Percentiles rank a stretch among this genome's conserved stretches.
Conservation (phyloP, 1,140 invertebrate genomes). For the Helicoverpa zea region DNA sequence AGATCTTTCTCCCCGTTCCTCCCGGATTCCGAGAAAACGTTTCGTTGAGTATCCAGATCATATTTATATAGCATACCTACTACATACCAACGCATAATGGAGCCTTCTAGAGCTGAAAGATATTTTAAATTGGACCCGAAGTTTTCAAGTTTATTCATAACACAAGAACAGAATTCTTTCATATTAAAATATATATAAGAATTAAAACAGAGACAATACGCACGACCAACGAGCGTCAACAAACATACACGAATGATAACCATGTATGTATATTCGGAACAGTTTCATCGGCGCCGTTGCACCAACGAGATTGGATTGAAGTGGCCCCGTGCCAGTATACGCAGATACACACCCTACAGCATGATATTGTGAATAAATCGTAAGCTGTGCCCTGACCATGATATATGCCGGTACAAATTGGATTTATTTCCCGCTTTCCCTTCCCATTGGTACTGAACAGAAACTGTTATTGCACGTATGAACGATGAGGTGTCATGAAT, state of each 20-base stretch:
- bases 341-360: slow-evolving; percentile 50
- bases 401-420: slow-evolving; percentile 84
- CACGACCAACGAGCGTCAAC: slow-evolving; percentile 17
- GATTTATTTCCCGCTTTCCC: slow-evolving; percentile 82
- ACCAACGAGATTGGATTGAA: slow-evolving; percentile 61
- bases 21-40: no score
- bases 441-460: slow-evolving; percentile 77
- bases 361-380: slow-evolving; percentile 79
- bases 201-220: neutral
- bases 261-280: slow-evolving; percentile 34
- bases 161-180: no score
- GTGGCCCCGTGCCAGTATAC: slow-evolving; percentile 56
- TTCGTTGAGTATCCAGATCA: no score
- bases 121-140: no score
- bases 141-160: no score
- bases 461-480: slow-evolving; percentile 84
- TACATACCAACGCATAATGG: no score
- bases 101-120: no score
- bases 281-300: slow-evolving; percentile 44
- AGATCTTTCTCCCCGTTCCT: no score
- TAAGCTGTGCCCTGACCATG: slow-evolving; percentile 77
- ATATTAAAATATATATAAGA: no score
- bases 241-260: slow-evolving; percentile 37
- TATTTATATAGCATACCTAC: no score
- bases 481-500: slow-evolving; percentile 83